These are phyloP conservation scores for Amblyornis subalaris DNA, from an alignment of 2,113 vertebrate species.

Conservation along the genomic window DNA sequence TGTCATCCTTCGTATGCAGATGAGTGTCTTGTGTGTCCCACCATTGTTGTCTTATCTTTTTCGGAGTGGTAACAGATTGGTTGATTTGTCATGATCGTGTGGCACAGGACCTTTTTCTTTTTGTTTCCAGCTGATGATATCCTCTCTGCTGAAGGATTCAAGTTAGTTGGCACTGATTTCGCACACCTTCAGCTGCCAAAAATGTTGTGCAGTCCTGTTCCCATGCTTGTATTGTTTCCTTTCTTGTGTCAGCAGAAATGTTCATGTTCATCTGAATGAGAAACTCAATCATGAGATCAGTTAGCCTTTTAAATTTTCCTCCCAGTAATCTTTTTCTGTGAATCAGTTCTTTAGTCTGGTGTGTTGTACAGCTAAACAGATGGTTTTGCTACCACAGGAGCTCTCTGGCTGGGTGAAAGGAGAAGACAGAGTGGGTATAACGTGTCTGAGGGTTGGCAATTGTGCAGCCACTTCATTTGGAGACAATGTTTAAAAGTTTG, in stretches of 20 bases:
- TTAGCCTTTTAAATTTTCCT: background rate
- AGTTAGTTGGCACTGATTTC: background rate
- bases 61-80: background rate
- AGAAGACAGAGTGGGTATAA: background rate
- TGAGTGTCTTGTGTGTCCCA: background rate
- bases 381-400: background rate
- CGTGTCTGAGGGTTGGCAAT: background rate
- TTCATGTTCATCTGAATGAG: slow-evolving; percentile 9
- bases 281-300: background rate
- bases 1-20: background rate
- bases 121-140: background rate
- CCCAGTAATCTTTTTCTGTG: background rate
- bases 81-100: background rate
- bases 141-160: background rate
- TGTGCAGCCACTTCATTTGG: background rate
- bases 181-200: background rate
- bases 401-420: background rate
- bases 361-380: background rate
- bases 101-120: background rate
- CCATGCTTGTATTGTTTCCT: background rate
- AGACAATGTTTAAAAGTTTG: background rate
- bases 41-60: background rate
- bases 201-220: slow-evolving; percentile 5
- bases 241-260: slow-evolving; percentile 44
- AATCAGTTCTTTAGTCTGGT: background rate